These are phyloP conservation scores for Sinopyrophorus schimmeli DNA, from an alignment of 2,888 invertebrate genomes.

Conservation along the genomic window DNA sequence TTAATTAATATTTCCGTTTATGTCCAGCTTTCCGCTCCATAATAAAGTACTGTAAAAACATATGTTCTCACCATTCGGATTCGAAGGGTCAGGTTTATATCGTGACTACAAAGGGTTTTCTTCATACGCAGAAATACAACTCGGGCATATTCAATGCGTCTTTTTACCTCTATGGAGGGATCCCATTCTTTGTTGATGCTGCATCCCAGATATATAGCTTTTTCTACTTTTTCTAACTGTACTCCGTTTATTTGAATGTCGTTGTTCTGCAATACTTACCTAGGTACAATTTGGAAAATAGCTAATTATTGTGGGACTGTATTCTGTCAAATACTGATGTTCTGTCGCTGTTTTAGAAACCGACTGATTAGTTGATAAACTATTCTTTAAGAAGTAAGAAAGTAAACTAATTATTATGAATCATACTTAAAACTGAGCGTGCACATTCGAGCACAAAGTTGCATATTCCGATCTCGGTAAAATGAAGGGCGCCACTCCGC, in stretches of 20 bases:
- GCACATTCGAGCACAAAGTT: no score
- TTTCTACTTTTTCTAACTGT: slow-evolving; percentile 9
- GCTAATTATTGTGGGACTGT: no score
- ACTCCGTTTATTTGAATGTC: slow-evolving; percentile 2
- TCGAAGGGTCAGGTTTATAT: slow-evolving; percentile 6
- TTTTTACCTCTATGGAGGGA: slow-evolving; percentile 10
- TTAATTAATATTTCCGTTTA: slow-evolving; percentile 8
- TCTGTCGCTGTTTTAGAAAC: no score
- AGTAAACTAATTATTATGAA: no score
- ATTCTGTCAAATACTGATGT: no score
- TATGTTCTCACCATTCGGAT: slow-evolving; percentile 5
- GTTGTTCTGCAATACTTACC: slow-evolving; percentile 6
- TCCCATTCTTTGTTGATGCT: slow-evolving; percentile 6
- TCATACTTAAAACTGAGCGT: no score
- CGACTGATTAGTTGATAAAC: no score
- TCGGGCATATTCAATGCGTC: slow-evolving; percentile 11
- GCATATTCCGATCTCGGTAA: no score
- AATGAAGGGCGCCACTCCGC: no score
- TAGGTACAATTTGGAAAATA: no score
- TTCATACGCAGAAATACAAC: slow-evolving; percentile 4
- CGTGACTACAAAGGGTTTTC: slow-evolving; percentile 7
- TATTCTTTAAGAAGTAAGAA: no score
- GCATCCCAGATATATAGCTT: slow-evolving; percentile 6
- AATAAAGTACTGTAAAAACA: slow-evolving; percentile 5
- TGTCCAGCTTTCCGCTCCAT: slow-evolving; percentile 1